Evolutionary conservation across 2,888 invertebrate genomes (phyloP), one percentile per base, ranked within the genome.

Genomic region (Trisateles emortualis): DNA sequence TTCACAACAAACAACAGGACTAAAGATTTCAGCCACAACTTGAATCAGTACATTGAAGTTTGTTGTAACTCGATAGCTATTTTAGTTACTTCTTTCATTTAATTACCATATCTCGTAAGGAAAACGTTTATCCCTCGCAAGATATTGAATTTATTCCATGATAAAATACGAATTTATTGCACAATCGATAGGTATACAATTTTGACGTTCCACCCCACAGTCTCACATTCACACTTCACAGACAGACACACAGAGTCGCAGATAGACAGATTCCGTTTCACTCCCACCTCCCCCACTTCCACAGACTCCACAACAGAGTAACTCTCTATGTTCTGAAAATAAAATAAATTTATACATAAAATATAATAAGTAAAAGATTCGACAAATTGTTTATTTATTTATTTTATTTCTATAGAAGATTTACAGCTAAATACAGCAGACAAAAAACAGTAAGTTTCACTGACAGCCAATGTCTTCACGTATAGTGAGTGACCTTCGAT

Each of bases 151-250:
- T 29, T 55, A 62, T 1, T 57, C n/a, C n/a, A 60, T 64, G 43
- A 0, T 57, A 53, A 43, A 71, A 55, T 59, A 62, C 48, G 68
- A 66, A 66, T 71, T 68, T 70, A 75, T 76, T 74, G 68, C 74
- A 75, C 78, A 81, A 81, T 81, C 80, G 71, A 81, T 80, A 78
- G 63, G 48, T 70, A 55, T 56, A 75, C 61, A 77, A 67, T 59
- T 76, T 76, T 77, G 73, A 76, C 77, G 62, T 69, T 51, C 47
- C 46, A 17, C 44, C 48, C 61, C 60, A 17, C 14, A 17, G 24
- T n/a, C n/a, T n/a, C n/a, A n/a, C 11, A 26, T 26, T 13, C 9
- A 35, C 14, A 2, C 3, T 26, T 8, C 3, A 33, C 14, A 8
- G 14, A 14, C 13, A 33, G 11, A n/a, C n/a, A n/a, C n/a, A n/a